A percentile compares a stretch with the other conserved stretches of the same genome.
These are phyloP conservation scores for Acronicta aceris DNA, from an alignment of 2,888 invertebrate genomes.

Conservation along the genomic window DNA sequence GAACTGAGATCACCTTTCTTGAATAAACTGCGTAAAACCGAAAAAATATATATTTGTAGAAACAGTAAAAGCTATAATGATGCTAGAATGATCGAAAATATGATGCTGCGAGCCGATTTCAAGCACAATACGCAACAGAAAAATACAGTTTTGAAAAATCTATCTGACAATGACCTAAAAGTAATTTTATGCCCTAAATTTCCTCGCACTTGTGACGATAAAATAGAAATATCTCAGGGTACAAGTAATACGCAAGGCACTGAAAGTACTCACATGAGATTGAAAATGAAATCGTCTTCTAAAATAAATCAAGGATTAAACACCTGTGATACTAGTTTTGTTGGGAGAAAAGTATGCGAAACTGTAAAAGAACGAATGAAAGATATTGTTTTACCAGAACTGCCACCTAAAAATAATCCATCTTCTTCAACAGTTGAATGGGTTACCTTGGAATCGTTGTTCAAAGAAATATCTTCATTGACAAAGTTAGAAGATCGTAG, in stretches of 20 bases:
- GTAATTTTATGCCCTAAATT: slow-evolving; percentile 40
- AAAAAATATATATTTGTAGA: slow-evolving; percentile 30
- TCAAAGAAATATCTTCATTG: slow-evolving; percentile 47
- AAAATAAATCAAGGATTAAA: slow-evolving; percentile 7
- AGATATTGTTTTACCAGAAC: slow-evolving; percentile 49
- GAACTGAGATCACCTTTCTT: not conserved
- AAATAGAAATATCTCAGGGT: slow-evolving; percentile 7
- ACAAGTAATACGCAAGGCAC: not conserved
- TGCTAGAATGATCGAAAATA: slow-evolving; percentile 2
- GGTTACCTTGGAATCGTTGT: slow-evolving; percentile 52
- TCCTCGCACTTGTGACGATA: slow-evolving; percentile 18
- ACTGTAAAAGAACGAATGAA: slow-evolving; percentile 53
- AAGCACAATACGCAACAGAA: not conserved
- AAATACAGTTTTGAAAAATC: slow-evolving; percentile 4
- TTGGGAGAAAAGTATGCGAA: slow-evolving; percentile 41
- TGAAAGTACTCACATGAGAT: slow-evolving; percentile 5
- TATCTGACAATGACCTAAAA: slow-evolving; percentile 16
- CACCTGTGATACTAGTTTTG: slow-evolving; percentile 23
- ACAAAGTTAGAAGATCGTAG: slow-evolving; percentile 34
- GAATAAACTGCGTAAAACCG: slow-evolving; percentile 24
- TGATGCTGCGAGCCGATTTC: not conserved
- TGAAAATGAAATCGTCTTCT: slow-evolving; percentile 10
- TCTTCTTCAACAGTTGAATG: slow-evolving; percentile 45
- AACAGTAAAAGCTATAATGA: slow-evolving; percentile 10
- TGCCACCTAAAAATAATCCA: slow-evolving; percentile 21